Percentiles rank a stretch among this genome's conserved stretches.
Conservation (phyloP, 2,797 vertebrate species). For the Meda fulgida region DNA sequence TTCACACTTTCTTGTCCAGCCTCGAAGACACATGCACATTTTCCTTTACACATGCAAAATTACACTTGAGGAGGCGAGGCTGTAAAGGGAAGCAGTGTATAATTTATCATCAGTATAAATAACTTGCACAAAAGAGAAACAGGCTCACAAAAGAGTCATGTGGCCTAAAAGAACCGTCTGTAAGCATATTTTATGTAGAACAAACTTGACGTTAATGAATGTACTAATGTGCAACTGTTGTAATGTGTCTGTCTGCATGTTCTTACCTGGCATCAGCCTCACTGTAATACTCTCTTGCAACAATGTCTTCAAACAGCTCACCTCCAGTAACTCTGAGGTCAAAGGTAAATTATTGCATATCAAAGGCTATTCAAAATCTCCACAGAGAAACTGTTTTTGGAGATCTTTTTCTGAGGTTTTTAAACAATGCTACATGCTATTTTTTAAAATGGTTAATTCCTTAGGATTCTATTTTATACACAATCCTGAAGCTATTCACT, state of each 20-base stretch:
- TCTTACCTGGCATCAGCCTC: slow-evolving; percentile 95
- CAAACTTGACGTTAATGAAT: slow-evolving; percentile 18
- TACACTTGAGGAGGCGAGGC: slow-evolving; percentile 17
- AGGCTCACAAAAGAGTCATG: slow-evolving; percentile 23
- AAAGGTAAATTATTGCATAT: slow-evolving; percentile 5
- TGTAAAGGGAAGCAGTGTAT: slow-evolving; percentile 62
- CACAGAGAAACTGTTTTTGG: neutral
- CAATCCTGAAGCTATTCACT: neutral
- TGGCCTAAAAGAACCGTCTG: slow-evolving; percentile 8
- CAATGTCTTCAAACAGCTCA: slow-evolving; percentile 97
- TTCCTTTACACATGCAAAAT: slow-evolving; percentile 38
- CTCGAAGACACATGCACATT: slow-evolving; percentile 28
- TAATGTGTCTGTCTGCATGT: slow-evolving; percentile 7
- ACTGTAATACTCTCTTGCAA: slow-evolving; percentile 97
- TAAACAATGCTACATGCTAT: neutral
- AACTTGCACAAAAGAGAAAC: slow-evolving; percentile 66
- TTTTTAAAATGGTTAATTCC: neutral
- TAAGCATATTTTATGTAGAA: slow-evolving; percentile 21
- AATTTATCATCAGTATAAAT: slow-evolving; percentile 80
- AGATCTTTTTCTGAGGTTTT: neutral
- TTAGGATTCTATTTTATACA: neutral
- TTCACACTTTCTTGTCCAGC: slow-evolving; percentile 15
- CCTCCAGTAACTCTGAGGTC: slow-evolving; percentile 87
- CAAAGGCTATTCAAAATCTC: neutral
- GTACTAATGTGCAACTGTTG: slow-evolving; percentile 29